A percentile compares a stretch with the other conserved stretches of the same genome.
phyloP scores from a whole-genome alignment of 2,113 vertebrate genomes.

The Pterocles burchelli region DNA sequence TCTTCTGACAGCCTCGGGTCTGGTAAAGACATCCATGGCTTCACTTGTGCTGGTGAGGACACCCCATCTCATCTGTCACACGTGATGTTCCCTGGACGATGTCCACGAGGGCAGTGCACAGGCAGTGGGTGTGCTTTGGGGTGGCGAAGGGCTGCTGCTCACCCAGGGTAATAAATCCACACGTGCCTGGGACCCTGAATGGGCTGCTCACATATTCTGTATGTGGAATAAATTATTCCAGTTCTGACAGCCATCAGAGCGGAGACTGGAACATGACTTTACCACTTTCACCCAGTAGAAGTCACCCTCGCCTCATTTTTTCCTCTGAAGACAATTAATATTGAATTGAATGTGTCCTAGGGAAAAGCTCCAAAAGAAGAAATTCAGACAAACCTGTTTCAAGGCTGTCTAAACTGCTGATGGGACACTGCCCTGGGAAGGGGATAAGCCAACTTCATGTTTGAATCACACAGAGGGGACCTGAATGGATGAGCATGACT shows the following conservation, averaged over 20 bases:
- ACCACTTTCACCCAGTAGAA: constrained; percentile 16
- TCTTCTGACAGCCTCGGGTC: background rate
- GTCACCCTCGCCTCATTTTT: background rate
- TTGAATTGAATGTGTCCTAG: background rate
- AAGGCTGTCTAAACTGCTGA: background rate
- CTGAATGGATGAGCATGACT: background rate
- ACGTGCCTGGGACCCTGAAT: background rate
- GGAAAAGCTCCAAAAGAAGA: background rate
- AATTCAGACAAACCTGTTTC: background rate
- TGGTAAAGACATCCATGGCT: background rate
- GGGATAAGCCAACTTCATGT: background rate
- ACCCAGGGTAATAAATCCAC: fast-evolving
- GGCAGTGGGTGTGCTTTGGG: background rate
- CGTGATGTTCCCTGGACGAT: background rate
- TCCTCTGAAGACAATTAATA: background rate
- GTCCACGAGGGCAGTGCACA: fast-evolving
- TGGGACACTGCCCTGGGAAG: background rate
- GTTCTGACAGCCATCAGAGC: background rate
- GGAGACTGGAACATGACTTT: background rate
- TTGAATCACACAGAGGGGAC: background rate
- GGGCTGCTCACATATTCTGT: background rate
- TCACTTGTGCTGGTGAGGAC: background rate
- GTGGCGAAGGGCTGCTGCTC: background rate
- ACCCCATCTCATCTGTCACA: background rate
- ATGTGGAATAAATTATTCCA: background rate